Percentiles rank a stretch among this genome's conserved stretches.
These are phyloP conservation scores for Griposia aprilina DNA, from an alignment of 2,888 invertebrate genomes.

Conservation along the genomic window DNA sequence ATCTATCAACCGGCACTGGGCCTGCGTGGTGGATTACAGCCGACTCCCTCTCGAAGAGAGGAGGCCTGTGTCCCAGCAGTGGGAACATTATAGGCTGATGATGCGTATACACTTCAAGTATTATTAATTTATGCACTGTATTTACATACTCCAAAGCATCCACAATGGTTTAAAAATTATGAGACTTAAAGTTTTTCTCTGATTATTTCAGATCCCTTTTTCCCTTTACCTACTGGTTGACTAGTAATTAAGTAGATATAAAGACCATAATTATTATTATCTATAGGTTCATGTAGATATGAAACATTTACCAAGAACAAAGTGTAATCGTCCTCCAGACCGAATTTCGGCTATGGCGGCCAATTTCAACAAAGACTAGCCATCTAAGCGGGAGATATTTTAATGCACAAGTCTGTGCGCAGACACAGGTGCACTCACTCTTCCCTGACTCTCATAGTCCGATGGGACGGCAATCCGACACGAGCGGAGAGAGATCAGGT, in stretches of 20 bases:
- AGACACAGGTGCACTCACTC: too few relatives aligned
- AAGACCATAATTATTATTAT: not conserved
- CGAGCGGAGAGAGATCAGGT: not conserved
- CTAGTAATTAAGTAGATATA: not conserved
- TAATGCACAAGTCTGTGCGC: too few relatives aligned
- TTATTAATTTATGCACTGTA: not conserved
- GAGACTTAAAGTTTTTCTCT: not conserved
- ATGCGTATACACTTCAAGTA: too few relatives aligned
- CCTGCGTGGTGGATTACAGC: too few relatives aligned
- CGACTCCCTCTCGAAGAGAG: too few relatives aligned
- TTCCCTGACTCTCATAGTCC: too few relatives aligned
- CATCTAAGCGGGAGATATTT: not conserved
- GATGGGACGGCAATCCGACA: not conserved
- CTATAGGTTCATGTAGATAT: not conserved
- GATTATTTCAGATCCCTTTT: not conserved
- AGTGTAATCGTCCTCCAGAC: not conserved
- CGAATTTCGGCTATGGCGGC: not conserved
- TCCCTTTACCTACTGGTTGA: not conserved
- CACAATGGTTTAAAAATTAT: not conserved
- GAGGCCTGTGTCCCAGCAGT: too few relatives aligned
- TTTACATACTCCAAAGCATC: not conserved
- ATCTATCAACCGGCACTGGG: too few relatives aligned
- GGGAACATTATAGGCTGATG: too few relatives aligned
- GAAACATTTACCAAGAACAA: not conserved
- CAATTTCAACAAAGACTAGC: not conserved